A percentile compares a stretch with the other conserved stretches of the same genome.
These are phyloP conservation scores for Jordanella pulchra DNA, from an alignment of 2,797 vertebrate species.

Conservation along the genomic window DNA sequence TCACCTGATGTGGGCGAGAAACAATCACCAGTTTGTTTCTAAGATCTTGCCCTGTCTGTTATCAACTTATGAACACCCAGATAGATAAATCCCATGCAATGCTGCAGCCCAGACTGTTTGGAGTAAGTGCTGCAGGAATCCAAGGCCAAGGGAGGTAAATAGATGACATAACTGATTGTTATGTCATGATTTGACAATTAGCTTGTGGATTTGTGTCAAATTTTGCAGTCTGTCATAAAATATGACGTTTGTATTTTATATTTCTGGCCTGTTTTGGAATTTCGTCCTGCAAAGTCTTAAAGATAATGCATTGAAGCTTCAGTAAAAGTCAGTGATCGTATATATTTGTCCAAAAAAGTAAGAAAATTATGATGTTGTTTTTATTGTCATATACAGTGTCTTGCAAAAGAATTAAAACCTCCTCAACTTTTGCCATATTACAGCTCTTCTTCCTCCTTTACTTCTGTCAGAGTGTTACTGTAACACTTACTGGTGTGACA, in stretches of 20 bases:
- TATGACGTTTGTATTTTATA: constrained; percentile 15
- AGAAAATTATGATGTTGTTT: neutral
- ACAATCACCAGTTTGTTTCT: constrained; percentile 63
- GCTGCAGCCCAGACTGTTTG: constrained; percentile 52
- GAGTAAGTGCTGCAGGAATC: constrained; percentile 20
- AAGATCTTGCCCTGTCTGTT: constrained; percentile 52
- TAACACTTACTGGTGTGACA: too few species aligned
- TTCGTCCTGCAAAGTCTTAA: neutral
- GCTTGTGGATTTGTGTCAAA: neutral
- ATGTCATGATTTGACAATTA: neutral
- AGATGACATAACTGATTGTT: constrained; percentile 32
- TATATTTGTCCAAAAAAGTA: neutral
- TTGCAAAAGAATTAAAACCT: neutral
- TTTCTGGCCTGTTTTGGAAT: neutral
- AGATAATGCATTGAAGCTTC: neutral
- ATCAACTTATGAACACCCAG: constrained; percentile 45
- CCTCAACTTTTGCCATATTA: neutral
- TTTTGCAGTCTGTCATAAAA: neutral
- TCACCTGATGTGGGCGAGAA: constrained; percentile 43
- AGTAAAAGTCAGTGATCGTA: too few species aligned
- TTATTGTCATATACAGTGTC: neutral
- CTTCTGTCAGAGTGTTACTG: too few species aligned
- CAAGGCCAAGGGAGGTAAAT: constrained; percentile 24
- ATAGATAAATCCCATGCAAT: constrained; percentile 49
- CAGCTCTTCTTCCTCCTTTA: too few species aligned